A percentile compares a stretch with the other conserved stretches of the same genome.
These are phyloP conservation scores for Stylophora pistillata DNA, from an alignment of 64 coral and sea anemone species.

Conservation along the genomic window DNA sequence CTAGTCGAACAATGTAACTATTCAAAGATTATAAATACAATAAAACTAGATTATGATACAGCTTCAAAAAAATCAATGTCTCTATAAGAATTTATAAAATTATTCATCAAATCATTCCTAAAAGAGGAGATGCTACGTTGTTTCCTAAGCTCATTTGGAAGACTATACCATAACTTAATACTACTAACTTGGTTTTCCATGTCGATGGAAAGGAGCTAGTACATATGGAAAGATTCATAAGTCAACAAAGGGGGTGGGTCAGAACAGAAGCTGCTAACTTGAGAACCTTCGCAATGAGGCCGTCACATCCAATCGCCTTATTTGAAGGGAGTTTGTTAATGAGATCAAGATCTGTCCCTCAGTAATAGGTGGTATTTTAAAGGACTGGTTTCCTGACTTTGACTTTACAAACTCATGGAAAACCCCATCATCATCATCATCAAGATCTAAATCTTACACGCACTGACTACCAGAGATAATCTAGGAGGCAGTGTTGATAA, in stretches of 20 bases:
- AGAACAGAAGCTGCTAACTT: background rate
- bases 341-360: background rate
- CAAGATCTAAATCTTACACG: background rate
- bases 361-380: conserved; percentile 35
- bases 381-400: conserved; percentile 20
- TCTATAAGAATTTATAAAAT: no score
- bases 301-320: background rate
- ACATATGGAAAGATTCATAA: no score
- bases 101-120: no score
- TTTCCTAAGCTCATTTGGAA: no score
- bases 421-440: background rate
- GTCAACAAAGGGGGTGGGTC: no score
- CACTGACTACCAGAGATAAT: conserved; percentile 9
- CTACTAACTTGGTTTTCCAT: conserved; percentile 9
- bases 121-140: no score
- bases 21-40: no score
- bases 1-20: no score
- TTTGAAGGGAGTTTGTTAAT: background rate
- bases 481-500: conserved; percentile 15
- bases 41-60: no score
- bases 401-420: conserved; percentile 21
- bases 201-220: no score
- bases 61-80: no score
- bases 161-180: no score
- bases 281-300: background rate